Evolutionary conservation across 2,797 vertebrate species (phyloP), one percentile per base, ranked within the genome.

Genomic region (Adelosebastes latens): DNA sequence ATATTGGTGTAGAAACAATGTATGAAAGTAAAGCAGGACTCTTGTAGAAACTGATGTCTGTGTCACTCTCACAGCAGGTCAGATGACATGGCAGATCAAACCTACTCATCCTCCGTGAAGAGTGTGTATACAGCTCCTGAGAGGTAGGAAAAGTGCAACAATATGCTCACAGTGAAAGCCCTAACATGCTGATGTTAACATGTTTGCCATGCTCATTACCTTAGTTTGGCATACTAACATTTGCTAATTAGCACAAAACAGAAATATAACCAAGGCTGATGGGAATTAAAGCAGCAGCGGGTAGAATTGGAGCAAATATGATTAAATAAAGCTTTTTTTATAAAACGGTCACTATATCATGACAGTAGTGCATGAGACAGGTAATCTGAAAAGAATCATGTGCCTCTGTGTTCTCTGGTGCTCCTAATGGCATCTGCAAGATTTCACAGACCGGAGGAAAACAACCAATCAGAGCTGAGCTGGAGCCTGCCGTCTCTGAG

Each of bases 101-200:
- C 42, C 71, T 77, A 85, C 83, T 88, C 72, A 66, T 88, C 92
- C 16, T 91, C 94, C 4, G 55, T 32, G 1, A 94, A 86, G 81
- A 94, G 53, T 8, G 5, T 68, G 3, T 94, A 94, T 56, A 55
- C 81, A 22, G 3, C 89, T 42, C 27, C 97, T 83, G 97, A 98
- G 75, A 95, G 95, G 97, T 98, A 82, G 1, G 87, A 73, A 49
- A 69, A 58, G 4, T 11, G 11, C 6, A 2, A 36, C 13, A 10
- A 6, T 22, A n/a, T 52, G 65, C 27, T 67, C 6, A 67, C 25
- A 46, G 9, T 10, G 34, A 42, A 39, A 14, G 34, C 7, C 24
- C 31, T 25, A 32, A 70, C 36, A 27, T 78, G 66, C 36, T 55
- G 61, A 63, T 52, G 31, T 36, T 56, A 58, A 61, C 14, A 59